A percentile compares a stretch with the other conserved stretches of the same genome.
phyloP scores from a whole-genome alignment of 2,888 invertebrate genomes.

The Erebia palarica region DNA sequence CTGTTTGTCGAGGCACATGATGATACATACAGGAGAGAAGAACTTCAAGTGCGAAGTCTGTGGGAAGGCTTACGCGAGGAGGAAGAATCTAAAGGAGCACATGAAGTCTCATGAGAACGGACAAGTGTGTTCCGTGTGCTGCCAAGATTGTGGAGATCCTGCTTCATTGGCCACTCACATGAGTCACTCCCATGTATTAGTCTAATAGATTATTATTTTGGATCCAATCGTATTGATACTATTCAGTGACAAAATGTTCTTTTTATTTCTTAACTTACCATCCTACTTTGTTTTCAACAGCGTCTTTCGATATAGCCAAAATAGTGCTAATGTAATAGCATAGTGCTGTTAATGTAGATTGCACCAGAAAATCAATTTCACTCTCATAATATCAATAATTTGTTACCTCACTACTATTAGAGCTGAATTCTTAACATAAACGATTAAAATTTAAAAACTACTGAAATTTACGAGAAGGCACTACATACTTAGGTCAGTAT shows the following conservation, averaged over 20 bases:
- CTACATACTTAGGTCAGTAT: slow-evolving; percentile 31
- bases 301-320: neutral
- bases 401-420: neutral
- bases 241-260: neutral
- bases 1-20: slow-evolving; percentile 73
- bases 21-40: slow-evolving; percentile 75
- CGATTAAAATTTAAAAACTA: neutral
- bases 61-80: slow-evolving; percentile 68
- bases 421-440: neutral
- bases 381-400: neutral
- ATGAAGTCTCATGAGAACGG: slow-evolving; percentile 51
- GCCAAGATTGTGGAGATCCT: slow-evolving; percentile 49
- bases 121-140: slow-evolving; percentile 52
- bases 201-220: neutral
- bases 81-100: slow-evolving; percentile 60
- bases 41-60: slow-evolving; percentile 75
- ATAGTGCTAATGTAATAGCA: too few species aligned
- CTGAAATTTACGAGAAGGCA: neutral
- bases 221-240: neutral
- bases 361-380: neutral
- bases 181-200: slow-evolving; percentile 37
- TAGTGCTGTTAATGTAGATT: neutral
- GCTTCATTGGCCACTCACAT: slow-evolving; percentile 48
- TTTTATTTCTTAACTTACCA: neutral
- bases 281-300: neutral